Evolutionary conservation across 2,797 vertebrate genomes (phyloP), one percentile per base, ranked within the genome.

Genomic region (Sebastolobus alascanus): DNA sequence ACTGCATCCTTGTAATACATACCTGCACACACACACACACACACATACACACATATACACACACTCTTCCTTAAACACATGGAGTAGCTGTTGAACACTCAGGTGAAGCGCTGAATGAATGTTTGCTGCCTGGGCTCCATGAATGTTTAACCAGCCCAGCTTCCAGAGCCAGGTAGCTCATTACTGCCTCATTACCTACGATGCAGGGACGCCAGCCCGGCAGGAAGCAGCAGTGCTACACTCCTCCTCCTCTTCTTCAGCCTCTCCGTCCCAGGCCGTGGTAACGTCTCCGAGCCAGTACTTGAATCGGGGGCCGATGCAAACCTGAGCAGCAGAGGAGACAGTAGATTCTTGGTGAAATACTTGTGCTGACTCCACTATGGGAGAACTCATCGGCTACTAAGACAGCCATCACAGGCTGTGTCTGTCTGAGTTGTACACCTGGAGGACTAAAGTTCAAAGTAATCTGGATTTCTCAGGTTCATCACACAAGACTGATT

Each of bases 81-180:
- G 64, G 72, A 66, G 68, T 87, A 89, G 91, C 90, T 78, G 84
- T 89, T 92, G 87, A 84, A 90, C 90, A 94, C 94, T 94, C 85
- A 92, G 82, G 89, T 74, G 82, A 87, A 92, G 92, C 77, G 29
- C 66, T 88, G 95, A 95, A 91, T 84, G 90, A 84, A 88, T 93
- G 79, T 92, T 91, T 88, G 89, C 94, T 93, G 86, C 67, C 77
- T 14, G 84, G 56, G 67, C 89, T 84, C 79, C 60, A 94, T 99
- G 79, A 97, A 99, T 97, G 96, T 98, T 99, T 98, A 82, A 99
- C 74, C 72, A 87, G 4, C 37, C 80, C 82, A n/a, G 78, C 78
- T 84, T 79, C 87, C 85, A 76, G 77, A 87, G 87, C 86, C 85
- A 86, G 84, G 80, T 74, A 73, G 76, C 84, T 92, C 85, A 90